Conservation (phyloP, 2,113 vertebrate species). For the Corvus hawaiiensis region DNA sequence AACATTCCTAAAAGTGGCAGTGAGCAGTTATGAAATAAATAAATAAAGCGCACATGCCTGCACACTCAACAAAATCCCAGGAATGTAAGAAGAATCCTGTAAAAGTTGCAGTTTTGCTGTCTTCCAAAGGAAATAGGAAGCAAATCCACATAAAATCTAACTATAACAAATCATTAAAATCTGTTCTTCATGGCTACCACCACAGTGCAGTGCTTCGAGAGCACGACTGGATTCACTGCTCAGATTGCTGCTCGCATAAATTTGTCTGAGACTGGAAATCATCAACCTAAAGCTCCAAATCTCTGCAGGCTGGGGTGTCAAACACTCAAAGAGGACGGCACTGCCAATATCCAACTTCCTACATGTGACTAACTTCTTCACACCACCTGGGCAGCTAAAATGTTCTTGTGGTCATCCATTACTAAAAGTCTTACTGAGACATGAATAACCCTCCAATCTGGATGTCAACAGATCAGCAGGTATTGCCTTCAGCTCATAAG, state of each 20-base stretch:
- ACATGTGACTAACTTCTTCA: background rate
- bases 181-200: background rate
- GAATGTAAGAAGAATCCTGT: background rate
- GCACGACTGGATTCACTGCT: background rate
- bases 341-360: background rate
- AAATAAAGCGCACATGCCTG: background rate
- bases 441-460: background rate
- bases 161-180: slow-evolving; percentile 15
- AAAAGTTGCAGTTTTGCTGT: background rate
- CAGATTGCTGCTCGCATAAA: background rate
- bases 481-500: slow-evolving; percentile 33
- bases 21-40: background rate
- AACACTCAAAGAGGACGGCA: background rate
- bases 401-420: background rate
- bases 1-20: background rate
- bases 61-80: background rate
- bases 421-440: background rate
- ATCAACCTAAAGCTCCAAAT: background rate
- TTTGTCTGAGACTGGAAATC: background rate
- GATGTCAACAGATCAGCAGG: slow-evolving; percentile 38
- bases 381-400: background rate
- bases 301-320: background rate
- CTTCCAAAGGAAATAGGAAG: slow-evolving; percentile 38
- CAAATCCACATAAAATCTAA: slow-evolving; percentile 2
- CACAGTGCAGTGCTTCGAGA: background rate